Evolutionary conservation across 2,888 invertebrate genomes (phyloP), one percentile per base, ranked within the genome.

Genomic region (Cyclophora albipunctata): DNA sequence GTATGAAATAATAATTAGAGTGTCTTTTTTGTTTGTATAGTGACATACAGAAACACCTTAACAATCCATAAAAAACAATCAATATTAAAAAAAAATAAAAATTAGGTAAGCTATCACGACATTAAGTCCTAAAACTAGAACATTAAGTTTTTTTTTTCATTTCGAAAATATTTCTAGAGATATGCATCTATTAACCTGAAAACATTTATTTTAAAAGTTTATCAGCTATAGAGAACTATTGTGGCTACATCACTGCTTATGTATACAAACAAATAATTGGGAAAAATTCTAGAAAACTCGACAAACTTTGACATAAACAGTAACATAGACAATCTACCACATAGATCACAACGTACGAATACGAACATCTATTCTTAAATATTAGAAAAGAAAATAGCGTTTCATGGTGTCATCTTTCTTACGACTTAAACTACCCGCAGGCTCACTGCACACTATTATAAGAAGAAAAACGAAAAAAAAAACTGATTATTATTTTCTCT

Each of bases 131-230:
- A 87, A 73, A 56, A 62, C 83, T 83, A 84, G 75, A 20, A 78
- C 84, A 84, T 77, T 80, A 81, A 71, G 59, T 76, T 75, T 66
- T 73, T 72, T 75, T 75, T 70, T 82, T 77, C 67, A 75, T 75
- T 79, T 83, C 67, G 79, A 86, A 86, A 87, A 84, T 84, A 85
- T 78, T 72, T 75, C 85, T 88, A 88, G 80, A 77, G 87, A 88
- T 88, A 88, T 88, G 87, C 87, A 81, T 86, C 87, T 87, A 87
- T 84, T 77, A 78, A 81, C 70, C 73, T 81, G 84, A 82, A 84
- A 84, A 84, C 78, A 82, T 77, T 79, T 66, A 72, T 69, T 71
- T 63, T 67, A 63, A 65, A 61, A 62, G 59, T 62, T 63, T 63
- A 59, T 77, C 73, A 76, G 77, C 81, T 84, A 83, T 79, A 72